Evolutionary conservation across 2,797 vertebrate species (phyloP).

Genomic region (Manis pentadactyla): DNA sequence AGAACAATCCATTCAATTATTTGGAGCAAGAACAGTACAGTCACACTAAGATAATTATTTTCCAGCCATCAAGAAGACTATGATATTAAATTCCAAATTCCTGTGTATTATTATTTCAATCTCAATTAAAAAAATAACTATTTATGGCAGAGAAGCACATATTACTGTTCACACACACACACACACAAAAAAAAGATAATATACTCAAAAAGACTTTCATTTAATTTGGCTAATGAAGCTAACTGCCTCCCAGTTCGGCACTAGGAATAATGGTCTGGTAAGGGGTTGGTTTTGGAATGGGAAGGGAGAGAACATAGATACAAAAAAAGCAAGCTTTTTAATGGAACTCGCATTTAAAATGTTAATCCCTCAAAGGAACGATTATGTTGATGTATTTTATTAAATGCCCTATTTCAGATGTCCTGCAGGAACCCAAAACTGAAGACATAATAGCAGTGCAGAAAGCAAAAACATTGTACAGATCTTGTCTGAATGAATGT

Average conservation of each 20-base stretch:
- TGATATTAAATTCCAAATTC: constrained; percentile 35
- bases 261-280: not conserved
- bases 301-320: not conserved
- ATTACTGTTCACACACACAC: not conserved
- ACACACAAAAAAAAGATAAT: not conserved
- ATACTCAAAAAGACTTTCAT: constrained; percentile 21
- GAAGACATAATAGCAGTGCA: constrained; percentile 89
- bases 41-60: constrained; percentile 17
- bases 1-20: not conserved
- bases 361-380: not conserved
- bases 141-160: not conserved
- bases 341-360: not conserved
- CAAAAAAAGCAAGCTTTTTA: not conserved
- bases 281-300: not conserved
- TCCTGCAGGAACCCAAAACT: constrained; percentile 83
- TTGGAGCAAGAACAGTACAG: not conserved
- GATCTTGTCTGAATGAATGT: constrained; percentile 97
- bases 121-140: constrained; percentile 42
- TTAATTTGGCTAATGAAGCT: not conserved
- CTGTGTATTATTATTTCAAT: constrained; percentile 25
- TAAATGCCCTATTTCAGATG: constrained; percentile 84
- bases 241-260: not conserved
- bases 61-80: not conserved
- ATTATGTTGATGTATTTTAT: constrained; percentile 2
- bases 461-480: constrained; percentile 96